Base-by-base conservation (phyloP, 2,888 invertebrate species). In the Teleiodes luculella region DNA sequence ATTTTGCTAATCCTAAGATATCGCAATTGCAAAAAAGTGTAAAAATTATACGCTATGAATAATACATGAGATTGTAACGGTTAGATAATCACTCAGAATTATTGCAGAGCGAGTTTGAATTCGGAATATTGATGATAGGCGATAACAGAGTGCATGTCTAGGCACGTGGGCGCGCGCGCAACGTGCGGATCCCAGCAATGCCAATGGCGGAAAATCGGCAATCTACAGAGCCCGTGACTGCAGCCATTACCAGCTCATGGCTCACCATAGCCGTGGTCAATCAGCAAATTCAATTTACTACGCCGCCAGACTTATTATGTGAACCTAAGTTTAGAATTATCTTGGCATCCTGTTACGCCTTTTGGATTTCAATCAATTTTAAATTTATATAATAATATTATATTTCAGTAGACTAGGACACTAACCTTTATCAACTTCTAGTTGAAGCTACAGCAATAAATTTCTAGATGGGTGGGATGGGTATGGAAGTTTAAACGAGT, bases 51-150 rank as follows among this genome's bases (percentile, higher is more conserved):
- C 50, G 59, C 53, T 59, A 56, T 60, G 60, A 57, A 64, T 68
- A 67, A 75, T 68, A 59, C 36, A 52, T 56, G 48, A 68, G 61
- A 49, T 49, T 57, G 49, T 67, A 66, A 70, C 72, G 60, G 74
- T 69, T 64, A 55, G 55, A 55, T 56, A 52, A 56, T 37, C 24
- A 14, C 18, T 36, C 18, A 28, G 30, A 35, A 48, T 50, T 46
- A 52, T 52, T 45, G 41, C 46, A 14, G 14, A 36, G 47, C 39
- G 13, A 35, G 46, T 51, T 33, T 8, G 14, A 62, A 65, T 55
- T 58, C 2, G 13, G 43, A 37, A 37, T 33, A 36, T 41, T 54
- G 52, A 54, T 49, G 36, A 11, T 36, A 50, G 14, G 14, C 49
- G 52, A 54, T 54, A 50, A 50, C 46, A 47, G 48, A 57, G 62